Base-by-base conservation (phyloP, 2,113 vertebrate genomes). In the Benthochromis sp. region DNA sequence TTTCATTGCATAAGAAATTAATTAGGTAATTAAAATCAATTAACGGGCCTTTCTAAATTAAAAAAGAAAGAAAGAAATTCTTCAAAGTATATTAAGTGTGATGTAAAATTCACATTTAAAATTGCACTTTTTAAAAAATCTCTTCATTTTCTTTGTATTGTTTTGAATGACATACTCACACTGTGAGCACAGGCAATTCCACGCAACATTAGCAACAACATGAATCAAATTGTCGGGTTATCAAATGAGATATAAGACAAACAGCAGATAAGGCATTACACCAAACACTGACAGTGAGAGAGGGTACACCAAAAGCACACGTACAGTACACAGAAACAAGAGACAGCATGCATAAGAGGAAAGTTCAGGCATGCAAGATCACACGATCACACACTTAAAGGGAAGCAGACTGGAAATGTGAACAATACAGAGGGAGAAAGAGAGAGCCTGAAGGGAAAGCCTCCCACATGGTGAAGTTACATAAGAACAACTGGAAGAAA, bases 281-380 rank as follows among this genome's bases (percentile, higher is more conserved):
- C 45, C 81, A 78, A 92, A 92, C 86, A 91, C 86, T 88, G 61
- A 94, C 53, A 54, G 71, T 69, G 66, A 85, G 63, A 59, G 47
- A 83, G 3, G 57, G 86, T 86, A 88, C 83, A 84, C 53, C 47
- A 84, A 81, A 89, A 19, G 50, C 45, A 90, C 86, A 87, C 36
- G 19, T 81, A 88, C 61, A 17, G 73, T 69, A 91, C 84, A 93
- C 83, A 93, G 85, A 61, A 88, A 90, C 85, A 84, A 88, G 79
- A 92, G 52, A 94, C 50, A 55, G 92, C 96, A 96, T 96, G 96
- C 96, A 94, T 45, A 80, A 84, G 84, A 94, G 54, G 81, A 80
- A 78, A 69, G 81, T 85, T 93, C 79, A 90, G 87, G 81, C 93
- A 95, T 96, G 96, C 96, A 93, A 89, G 79, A 93, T 89, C 89